Base-by-base conservation (phyloP, 92 coral and sea anemone genomes). In the Muricea muricata region DNA sequence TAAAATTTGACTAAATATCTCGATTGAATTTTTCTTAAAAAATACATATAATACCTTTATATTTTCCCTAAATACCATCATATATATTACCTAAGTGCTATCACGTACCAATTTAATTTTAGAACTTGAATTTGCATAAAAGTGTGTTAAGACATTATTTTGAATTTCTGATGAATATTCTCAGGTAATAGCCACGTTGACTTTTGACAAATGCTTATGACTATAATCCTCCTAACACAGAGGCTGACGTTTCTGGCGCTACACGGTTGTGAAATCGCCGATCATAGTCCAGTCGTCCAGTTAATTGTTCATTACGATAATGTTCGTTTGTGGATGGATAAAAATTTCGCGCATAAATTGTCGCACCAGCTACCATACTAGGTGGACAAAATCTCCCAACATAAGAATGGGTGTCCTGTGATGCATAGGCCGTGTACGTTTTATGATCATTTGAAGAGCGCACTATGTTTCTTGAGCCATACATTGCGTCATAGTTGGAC, bases 281-380 rank as follows among this genome's bases (percentile, higher is more conserved):
- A 1, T 78, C 83, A 57, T 31, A 78, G 7, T 29, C 41, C 33
- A 24, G 42, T 26, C 63, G 71, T 32, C 29, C 71, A 55, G 52
- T 30, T 11, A 32, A 25, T 55, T 78, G 71, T 29, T 57, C 83
- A 33, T 78, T 63, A 21, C 83, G 83, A 14, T 78, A 78, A 34
- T 37, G 83, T 9, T 39, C 55, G 14, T 56, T 78, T 34, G 61
- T 78, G 34, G 70, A 35, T 20, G 83, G 68, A 58, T 78, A 55
- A 55, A 78, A 57, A 78, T 78, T 78, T 14, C 83, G 68, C 4
- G 83, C 42, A 34, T 78, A 78, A 61, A 78, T n/a, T 63, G 70
- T 32, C 42, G 39, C 41, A 28, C 65, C 80, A 23, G 83, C 23
- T 17, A 78, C 83, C 29, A 57, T 63, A 39, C 25, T 56, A 15